phyloP scores from a whole-genome alignment of 2,797 vertebrate species.

The Buphagus erythrorhynchus region DNA sequence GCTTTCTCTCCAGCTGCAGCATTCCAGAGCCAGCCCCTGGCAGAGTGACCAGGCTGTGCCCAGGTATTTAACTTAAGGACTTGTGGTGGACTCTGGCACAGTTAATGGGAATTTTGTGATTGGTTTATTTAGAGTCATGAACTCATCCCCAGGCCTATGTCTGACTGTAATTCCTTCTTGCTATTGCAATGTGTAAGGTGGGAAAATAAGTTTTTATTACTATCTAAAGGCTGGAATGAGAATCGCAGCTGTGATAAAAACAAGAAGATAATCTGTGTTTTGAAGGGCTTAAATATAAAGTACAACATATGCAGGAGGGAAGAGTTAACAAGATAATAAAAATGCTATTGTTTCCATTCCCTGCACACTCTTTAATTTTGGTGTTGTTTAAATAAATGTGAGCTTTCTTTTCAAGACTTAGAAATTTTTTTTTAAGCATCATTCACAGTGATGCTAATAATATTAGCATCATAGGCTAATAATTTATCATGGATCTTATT shows the following conservation, averaged over 20 bases:
- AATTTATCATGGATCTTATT: neutral
- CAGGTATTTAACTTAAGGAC: neutral
- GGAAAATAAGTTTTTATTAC: neutral
- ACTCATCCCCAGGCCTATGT: neutral
- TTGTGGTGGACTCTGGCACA: neutral
- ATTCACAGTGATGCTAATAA: too few relatives aligned
- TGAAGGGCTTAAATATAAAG: neutral
- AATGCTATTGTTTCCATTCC: neutral
- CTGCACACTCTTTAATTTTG: neutral
- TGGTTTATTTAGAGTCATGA: neutral
- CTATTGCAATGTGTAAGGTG: neutral
- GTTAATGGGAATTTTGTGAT: neutral
- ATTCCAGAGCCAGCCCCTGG: neutral
- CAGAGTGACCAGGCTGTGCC: accelerated
- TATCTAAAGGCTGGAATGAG: neutral
- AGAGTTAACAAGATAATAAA: neutral
- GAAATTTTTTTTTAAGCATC: neutral
- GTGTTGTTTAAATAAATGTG: neutral
- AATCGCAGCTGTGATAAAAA: neutral
- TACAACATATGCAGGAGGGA: neutral
- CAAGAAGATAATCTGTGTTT: neutral
- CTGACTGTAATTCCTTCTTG: neutral
- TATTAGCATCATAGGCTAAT: neutral
- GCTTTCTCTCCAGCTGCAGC: neutral
- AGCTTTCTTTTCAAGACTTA: neutral